Conservation (phyloP, 2,113 vertebrate species). For the Peromyscus maniculatus region DNA sequence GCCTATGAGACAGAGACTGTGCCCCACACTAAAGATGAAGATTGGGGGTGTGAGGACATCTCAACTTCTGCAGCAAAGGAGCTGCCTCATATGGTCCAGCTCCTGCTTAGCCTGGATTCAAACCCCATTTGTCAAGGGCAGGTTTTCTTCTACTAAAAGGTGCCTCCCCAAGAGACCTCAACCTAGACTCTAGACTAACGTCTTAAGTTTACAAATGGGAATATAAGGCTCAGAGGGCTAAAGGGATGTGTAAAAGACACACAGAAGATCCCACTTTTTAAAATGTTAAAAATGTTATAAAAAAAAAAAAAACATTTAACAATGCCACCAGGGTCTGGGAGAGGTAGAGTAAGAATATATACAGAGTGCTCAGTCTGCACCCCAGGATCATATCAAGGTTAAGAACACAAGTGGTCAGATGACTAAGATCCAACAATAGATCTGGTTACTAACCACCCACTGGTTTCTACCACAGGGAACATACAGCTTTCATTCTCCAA, state of each 20-base stretch:
- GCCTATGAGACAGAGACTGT: neutral
- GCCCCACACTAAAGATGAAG: neutral
- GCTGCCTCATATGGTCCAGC: neutral
- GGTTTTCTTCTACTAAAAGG: neutral
- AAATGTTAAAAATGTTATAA: no score
- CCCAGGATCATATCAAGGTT: neutral
- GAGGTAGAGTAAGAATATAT: neutral
- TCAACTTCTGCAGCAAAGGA: neutral
- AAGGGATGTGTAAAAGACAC: neutral
- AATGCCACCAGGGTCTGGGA: neutral
- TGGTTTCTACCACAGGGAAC: neutral
- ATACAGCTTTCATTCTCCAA: neutral
- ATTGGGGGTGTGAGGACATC: neutral
- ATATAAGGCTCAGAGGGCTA: neutral
- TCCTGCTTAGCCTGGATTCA: neutral
- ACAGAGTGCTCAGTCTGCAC: neutral
- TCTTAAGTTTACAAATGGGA: neutral
- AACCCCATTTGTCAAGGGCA: neutral
- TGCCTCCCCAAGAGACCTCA: neutral
- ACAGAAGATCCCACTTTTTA: neutral
- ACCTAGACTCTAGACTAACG: neutral
- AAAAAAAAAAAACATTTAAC: neutral
- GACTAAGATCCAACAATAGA: neutral
- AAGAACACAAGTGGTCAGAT: neutral
- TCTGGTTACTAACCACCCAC: neutral